phyloP scores from a whole-genome alignment of 2,888 invertebrate species.

The Sesia apiformis region DNA sequence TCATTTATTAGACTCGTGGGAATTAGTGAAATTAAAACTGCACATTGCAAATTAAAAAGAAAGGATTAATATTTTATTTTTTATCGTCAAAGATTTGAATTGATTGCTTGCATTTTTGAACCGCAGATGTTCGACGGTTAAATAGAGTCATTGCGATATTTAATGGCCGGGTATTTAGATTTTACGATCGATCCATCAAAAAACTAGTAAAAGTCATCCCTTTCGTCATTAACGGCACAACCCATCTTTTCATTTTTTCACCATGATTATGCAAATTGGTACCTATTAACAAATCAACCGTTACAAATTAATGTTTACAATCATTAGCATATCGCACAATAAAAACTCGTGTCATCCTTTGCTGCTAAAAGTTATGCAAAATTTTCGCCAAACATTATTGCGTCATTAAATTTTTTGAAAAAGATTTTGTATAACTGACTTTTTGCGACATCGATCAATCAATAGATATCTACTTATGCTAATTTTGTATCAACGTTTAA shows the following conservation, averaged over 20 bases:
- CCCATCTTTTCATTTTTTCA: slow-evolving; percentile 25
- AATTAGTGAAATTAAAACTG: slow-evolving; percentile 15
- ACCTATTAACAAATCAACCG: slow-evolving; percentile 70
- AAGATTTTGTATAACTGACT: slow-evolving; percentile 17
- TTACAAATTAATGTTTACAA: slow-evolving; percentile 71
- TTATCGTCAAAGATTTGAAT: slow-evolving; percentile 10
- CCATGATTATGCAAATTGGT: slow-evolving; percentile 58
- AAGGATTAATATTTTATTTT: slow-evolving; percentile 4
- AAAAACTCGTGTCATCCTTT: slow-evolving; percentile 58
- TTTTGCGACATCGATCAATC: slow-evolving; percentile 67
- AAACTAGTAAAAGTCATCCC: slow-evolving; percentile 59
- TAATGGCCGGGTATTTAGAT: slow-evolving; percentile 36
- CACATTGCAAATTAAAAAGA: too few species aligned
- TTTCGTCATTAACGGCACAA: slow-evolving; percentile 31
- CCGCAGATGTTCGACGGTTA: slow-evolving; percentile 41
- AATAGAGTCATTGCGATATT: slow-evolving; percentile 38
- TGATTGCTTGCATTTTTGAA: slow-evolving; percentile 19
- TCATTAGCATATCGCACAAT: slow-evolving; percentile 62
- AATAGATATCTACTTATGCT: slow-evolving; percentile 45
- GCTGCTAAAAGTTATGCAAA: slow-evolving; percentile 30
- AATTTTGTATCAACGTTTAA: slow-evolving; percentile 38
- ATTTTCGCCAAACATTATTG: slow-evolving; percentile 31
- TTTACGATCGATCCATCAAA: slow-evolving; percentile 57
- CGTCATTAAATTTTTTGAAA: slow-evolving; percentile 41
- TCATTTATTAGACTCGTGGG: slow-evolving; percentile 34